These are phyloP conservation scores for Mizuhopecten yessoensis DNA, from an alignment of 1,140 invertebrate species.

Conservation along the genomic window DNA sequence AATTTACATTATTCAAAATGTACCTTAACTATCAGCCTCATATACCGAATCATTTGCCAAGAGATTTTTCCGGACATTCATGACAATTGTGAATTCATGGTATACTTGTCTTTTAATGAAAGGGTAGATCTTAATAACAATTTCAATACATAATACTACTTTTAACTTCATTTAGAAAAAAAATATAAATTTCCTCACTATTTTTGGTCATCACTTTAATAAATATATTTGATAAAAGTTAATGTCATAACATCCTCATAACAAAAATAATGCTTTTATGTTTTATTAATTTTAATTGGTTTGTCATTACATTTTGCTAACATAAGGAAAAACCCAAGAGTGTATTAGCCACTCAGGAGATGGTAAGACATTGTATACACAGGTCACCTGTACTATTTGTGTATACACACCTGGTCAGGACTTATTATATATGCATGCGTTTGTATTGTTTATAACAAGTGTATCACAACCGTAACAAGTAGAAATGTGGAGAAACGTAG, in stretches of 20 bases:
- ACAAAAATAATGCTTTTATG: not conserved
- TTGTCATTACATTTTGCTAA: constrained; percentile 39
- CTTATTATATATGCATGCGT: constrained; percentile 15
- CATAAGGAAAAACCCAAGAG: constrained; percentile 57
- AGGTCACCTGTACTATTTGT: not conserved
- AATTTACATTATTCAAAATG: no score
- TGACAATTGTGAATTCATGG: no score
- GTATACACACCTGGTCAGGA: not conserved
- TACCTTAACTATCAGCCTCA: no score
- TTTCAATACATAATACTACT: no score
- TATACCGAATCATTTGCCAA: no score
- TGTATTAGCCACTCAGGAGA: constrained; percentile 59
- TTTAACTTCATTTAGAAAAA: no score
- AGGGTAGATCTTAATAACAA: no score
- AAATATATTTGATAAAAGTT: no score
- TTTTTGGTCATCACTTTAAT: not conserved
- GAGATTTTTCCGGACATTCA: no score
- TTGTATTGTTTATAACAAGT: not conserved
- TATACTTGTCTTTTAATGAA: no score
- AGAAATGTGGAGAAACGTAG: not conserved
- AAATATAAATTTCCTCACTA: not conserved
- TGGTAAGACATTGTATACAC: constrained; percentile 55
- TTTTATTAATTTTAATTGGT: not conserved
- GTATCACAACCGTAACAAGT: not conserved
- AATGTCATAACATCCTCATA: not conserved